These are phyloP conservation scores for Ancistrus triradiatus DNA, from an alignment of 2,113 vertebrate species.

Conservation along the genomic window DNA sequence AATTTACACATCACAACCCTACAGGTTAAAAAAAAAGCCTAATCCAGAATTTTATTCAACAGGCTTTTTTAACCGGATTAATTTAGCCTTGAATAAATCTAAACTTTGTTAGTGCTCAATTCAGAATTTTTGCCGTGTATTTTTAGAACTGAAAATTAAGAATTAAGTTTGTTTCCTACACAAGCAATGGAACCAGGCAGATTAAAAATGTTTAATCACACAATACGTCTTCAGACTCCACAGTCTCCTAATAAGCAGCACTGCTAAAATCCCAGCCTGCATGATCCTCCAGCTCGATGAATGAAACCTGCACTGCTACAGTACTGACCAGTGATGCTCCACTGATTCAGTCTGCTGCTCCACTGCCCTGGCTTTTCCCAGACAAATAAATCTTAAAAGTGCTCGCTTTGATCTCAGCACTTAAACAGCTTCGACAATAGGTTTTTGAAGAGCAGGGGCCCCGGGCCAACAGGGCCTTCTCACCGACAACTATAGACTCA, in stretches of 20 bases:
- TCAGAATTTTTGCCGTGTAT: no score
- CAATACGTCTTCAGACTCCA: no score
- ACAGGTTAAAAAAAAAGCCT: no score
- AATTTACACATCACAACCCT: constrained; percentile 13
- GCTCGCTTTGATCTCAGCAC: constrained; percentile 89
- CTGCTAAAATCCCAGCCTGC: not conserved
- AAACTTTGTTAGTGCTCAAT: no score
- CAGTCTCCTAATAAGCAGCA: no score
- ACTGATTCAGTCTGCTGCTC: constrained; percentile 6
- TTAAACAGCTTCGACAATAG: constrained; percentile 87
- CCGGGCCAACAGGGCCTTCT: constrained; percentile 79
- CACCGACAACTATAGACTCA: constrained; percentile 85
- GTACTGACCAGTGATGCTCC: not conserved
- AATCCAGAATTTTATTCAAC: no score
- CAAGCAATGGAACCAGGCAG: no score
- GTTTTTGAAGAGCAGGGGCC: constrained; percentile 81
- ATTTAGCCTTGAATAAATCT: no score
- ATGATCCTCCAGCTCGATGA: not conserved
- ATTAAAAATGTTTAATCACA: no score
- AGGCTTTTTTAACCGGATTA: no score
- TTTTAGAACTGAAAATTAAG: no score
- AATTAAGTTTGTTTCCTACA: no score
- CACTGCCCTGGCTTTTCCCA: constrained; percentile 76
- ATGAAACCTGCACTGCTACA: constrained; percentile 14
- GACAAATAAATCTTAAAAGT: constrained; percentile 97